These are phyloP conservation scores for Elgaria multicarinata DNA, from an alignment of 2,113 vertebrate genomes.

Conservation along the genomic window DNA sequence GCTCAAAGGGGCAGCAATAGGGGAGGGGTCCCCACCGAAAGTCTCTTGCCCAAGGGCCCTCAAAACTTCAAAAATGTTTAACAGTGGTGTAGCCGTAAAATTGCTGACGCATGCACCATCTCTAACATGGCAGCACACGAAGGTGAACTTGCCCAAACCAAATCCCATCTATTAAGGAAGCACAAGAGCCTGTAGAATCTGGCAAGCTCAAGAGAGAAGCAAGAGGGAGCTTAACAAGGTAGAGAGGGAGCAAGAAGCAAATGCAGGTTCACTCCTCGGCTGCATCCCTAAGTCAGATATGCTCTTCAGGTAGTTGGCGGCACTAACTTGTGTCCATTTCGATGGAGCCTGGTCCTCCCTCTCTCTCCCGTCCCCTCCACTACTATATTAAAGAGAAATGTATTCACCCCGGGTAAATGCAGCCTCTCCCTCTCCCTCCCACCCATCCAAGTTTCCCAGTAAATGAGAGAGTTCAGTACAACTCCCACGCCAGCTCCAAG, in stretches of 20 bases:
- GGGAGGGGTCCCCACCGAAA: background rate
- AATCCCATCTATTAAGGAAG: background rate
- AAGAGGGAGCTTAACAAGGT: background rate
- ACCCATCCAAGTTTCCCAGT: background rate
- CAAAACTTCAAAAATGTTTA: background rate
- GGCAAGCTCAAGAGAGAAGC: background rate
- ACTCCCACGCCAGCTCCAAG: slow-evolving; percentile 64
- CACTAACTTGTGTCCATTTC: too few species aligned
- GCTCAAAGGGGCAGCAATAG: background rate
- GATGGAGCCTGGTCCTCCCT: background rate
- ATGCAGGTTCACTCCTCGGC: background rate
- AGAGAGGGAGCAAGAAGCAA: background rate
- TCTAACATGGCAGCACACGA: too few species aligned
- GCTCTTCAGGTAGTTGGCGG: background rate
- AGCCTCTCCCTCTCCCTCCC: too few species aligned
- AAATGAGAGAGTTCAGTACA: slow-evolving; percentile 58
- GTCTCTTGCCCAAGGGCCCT: background rate
- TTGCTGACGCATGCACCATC: background rate
- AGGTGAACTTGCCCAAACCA: background rate
- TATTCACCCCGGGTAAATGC: background rate
- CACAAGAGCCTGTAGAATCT: background rate
- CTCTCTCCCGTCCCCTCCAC: too few species aligned
- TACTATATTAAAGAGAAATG: background rate
- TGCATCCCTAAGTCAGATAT: background rate
- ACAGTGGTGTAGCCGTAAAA: background rate